These are phyloP conservation scores for Anomalospiza imberbis DNA, from an alignment of 2,797 vertebrate species.

Conservation along the genomic window DNA sequence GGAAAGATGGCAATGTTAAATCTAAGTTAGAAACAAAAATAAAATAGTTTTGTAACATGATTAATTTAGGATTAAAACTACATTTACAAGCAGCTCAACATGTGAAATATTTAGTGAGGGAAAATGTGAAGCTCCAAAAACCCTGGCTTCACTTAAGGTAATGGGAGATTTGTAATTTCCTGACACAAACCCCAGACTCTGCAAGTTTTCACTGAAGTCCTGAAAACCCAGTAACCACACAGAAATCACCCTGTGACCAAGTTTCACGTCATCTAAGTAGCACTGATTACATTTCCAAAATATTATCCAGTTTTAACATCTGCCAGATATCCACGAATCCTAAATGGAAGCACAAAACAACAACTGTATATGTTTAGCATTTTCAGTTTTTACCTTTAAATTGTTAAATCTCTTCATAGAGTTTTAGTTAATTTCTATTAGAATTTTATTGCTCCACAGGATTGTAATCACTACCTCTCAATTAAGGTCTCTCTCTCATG, in stretches of 20 bases:
- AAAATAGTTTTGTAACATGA: background rate
- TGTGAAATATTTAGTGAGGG: rapidly evolving
- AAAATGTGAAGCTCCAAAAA: background rate
- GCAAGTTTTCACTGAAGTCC: background rate
- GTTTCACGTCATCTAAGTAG: background rate
- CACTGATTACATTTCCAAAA: background rate
- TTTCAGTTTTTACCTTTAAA: background rate
- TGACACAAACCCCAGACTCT: background rate
- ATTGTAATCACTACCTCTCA: background rate
- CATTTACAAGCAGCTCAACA: background rate
- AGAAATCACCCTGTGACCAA: background rate
- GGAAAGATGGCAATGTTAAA: background rate
- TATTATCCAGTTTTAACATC: background rate
- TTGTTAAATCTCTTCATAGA: background rate
- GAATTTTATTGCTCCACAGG: background rate
- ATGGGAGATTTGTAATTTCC: background rate
- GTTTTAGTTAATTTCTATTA: background rate
- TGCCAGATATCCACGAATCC: background rate
- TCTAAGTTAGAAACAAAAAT: background rate
- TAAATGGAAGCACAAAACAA: background rate
- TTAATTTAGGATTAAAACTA: background rate
- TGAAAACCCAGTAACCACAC: background rate
- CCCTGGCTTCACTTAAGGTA: background rate
- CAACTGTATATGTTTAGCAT: background rate
- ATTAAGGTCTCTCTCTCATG: background rate